phyloP scores from a whole-genome alignment of 1,140 invertebrate species.

The Drosophila pandora region DNA sequence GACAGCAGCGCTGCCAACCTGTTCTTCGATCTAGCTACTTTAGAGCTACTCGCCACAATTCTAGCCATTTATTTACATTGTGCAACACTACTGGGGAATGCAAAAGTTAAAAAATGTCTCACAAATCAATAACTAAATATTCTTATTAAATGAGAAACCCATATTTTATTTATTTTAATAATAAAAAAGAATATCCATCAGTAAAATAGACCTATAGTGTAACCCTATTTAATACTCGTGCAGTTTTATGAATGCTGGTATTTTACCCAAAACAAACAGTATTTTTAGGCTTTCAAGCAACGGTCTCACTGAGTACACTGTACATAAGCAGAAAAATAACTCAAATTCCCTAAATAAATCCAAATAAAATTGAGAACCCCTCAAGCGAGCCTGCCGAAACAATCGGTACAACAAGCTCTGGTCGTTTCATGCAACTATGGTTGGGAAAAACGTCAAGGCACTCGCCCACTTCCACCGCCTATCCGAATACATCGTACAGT shows the following conservation, averaged over 20 bases:
- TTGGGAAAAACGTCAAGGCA: conserved; percentile 70
- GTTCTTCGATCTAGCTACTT: background rate
- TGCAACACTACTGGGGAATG: background rate
- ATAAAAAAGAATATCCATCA: too few relatives aligned
- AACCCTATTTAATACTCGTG: too few relatives aligned
- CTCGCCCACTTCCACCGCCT: conserved; percentile 68
- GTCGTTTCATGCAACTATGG: conserved; percentile 50
- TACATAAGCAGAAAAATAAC: conserved; percentile 12
- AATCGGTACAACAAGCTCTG: conserved; percentile 3
- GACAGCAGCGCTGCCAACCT: conserved; percentile 36
- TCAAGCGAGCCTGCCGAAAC: conserved; percentile 2
- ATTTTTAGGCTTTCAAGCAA: background rate
- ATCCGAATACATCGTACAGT: conserved; percentile 71
- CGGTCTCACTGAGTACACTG: conserved; percentile 7
- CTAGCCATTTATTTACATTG: background rate
- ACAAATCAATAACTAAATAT: too few relatives aligned
- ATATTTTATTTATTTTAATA: too few relatives aligned
- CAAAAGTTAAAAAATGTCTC: too few relatives aligned
- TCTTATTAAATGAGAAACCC: too few relatives aligned
- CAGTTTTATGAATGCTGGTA: background rate
- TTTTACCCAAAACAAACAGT: background rate
- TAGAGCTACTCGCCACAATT: too few relatives aligned
- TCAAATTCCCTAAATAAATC: conserved; percentile 18
- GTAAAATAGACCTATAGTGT: too few relatives aligned
- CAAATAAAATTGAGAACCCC: conserved; percentile 4